Evolutionary conservation across 2,888 invertebrate species (phyloP).

Genomic region (Malthinus flaveolus): DNA sequence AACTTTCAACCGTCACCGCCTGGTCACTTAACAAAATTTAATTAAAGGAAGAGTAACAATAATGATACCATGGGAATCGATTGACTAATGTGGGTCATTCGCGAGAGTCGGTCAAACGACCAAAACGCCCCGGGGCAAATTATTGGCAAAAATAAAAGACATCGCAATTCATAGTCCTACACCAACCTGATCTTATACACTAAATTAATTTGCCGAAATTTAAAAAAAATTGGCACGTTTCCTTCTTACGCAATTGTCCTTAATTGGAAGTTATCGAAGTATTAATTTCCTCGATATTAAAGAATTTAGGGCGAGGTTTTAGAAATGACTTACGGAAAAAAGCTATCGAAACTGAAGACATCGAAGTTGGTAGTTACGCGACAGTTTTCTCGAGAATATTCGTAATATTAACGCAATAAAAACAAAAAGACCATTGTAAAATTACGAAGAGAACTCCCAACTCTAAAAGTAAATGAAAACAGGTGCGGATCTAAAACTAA

Average conservation of each 20-base stretch:
- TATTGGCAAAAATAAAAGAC: neutral
- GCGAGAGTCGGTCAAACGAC: slow-evolving; percentile 19
- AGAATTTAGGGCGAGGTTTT: no score
- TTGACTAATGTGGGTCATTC: slow-evolving; percentile 15
- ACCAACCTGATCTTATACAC: neutral
- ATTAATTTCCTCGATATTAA: no score
- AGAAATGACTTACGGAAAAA: no score
- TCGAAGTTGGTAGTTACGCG: no score
- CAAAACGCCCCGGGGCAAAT: slow-evolving; percentile 5
- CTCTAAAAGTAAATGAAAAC: neutral
- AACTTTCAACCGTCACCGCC: no score
- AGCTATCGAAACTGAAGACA: no score
- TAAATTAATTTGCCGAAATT: neutral
- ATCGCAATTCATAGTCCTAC: neutral
- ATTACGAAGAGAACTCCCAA: no score
- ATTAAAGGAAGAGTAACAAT: slow-evolving; percentile 1
- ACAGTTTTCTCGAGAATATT: no score
- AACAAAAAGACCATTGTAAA: no score
- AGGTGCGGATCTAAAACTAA: slow-evolving; percentile 17
- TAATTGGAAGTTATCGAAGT: no score
- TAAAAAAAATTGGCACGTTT: slow-evolving; percentile 7
- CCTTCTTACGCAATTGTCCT: neutral
- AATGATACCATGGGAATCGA: slow-evolving; percentile 13
- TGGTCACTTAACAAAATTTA: neutral
- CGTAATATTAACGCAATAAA: no score